Evolutionary conservation across 2,888 invertebrate genomes (phyloP), one percentile per base, ranked within the genome.

Genomic region (Homarus gammarus): DNA sequence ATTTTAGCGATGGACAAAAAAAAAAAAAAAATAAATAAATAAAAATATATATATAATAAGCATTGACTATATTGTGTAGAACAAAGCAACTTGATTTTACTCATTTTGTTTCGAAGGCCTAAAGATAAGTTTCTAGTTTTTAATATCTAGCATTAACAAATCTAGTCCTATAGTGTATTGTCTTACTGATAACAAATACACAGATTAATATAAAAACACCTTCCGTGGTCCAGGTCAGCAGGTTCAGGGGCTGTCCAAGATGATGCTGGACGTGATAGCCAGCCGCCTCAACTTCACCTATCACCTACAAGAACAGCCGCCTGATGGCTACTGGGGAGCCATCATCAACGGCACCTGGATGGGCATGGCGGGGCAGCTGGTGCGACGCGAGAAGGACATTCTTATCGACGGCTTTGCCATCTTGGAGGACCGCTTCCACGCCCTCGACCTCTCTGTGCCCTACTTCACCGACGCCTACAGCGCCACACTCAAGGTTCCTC

Each of bases 291-390:
- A 86, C 86, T 86, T 79, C 86, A 86, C 77, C 78, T 86, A 68
- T 68, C 12, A 44, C 68, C 86, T 86, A 1, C 86, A 86, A n/a
- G 79, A 86, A 36, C 38, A 72, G 27, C 81, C 87, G 3, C 82
- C 82, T 8, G 81, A 87, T 44, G 82, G 87, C 12, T 87, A 61
- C 73, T 87, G 87, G 87, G 87, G 87, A 0, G 87, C 81, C 15
- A 10, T 87, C 51, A 61, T 87, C 38, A 87, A 87, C 72, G 87
- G 87, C 22, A 87, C 87, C 15, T 87, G 87, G 87, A 72, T 72
- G 87, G 87, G 87, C 12, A 87, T 87, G 87, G n/a, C 73, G 10
- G 87, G 87, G 22, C 79, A 87, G 72, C 36, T 87, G 22, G 87
- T 87, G 15, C 36, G 87, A 12, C 27, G 31, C 36, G 87, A 87